These are phyloP conservation scores for Apeira syringaria DNA, from an alignment of 2,888 invertebrate species.

Conservation along the genomic window DNA sequence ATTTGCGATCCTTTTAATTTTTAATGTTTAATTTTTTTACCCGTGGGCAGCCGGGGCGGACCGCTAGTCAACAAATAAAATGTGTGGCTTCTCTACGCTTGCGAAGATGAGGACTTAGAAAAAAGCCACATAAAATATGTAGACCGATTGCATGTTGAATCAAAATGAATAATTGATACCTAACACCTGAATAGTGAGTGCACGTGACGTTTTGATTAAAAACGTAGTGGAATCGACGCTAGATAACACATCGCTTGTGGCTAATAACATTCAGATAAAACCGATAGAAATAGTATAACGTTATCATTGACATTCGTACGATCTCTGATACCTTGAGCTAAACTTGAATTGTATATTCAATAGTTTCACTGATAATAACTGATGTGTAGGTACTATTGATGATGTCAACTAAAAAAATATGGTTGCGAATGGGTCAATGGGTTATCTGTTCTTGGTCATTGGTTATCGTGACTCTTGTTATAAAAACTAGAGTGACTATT, in stretches of 20 bases:
- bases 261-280: slow-evolving; percentile 7
- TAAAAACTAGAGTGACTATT: too few species aligned
- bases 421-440: too few species aligned
- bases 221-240: neutral
- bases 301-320: slow-evolving; percentile 12
- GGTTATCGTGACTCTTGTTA: neutral
- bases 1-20: too few species aligned
- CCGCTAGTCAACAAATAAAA: too few species aligned
- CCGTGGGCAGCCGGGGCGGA: too few species aligned
- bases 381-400: neutral
- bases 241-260: slow-evolving; percentile 1
- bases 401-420: too few species aligned
- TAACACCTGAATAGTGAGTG: neutral
- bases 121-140: neutral
- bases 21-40: too few species aligned
- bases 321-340: slow-evolving; percentile 12
- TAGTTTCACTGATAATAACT: slow-evolving; percentile 3
- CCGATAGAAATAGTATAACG: slow-evolving; percentile 4
- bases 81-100: neutral
- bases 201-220: slow-evolving; percentile 8
- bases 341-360: slow-evolving; percentile 13
- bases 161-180: slow-evolving; percentile 9
- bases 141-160: slow-evolving; percentile 2
- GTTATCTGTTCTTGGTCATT: neutral
- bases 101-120: neutral